phyloP scores from a whole-genome alignment of 37 sponge, comb jelly and placozoan species.

The Tethya wilhelma region DNA sequence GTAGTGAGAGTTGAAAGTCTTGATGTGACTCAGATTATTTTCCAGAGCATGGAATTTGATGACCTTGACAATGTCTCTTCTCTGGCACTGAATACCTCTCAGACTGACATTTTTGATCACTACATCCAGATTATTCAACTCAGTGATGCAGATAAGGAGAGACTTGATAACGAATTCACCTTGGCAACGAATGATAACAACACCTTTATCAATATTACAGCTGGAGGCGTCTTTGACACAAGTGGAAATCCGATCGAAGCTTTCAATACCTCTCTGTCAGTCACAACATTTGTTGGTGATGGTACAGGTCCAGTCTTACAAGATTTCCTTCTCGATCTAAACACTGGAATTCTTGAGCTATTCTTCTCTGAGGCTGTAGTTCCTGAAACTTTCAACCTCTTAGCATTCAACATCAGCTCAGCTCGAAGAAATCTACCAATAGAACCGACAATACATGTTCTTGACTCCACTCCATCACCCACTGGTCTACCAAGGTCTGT shows the following conservation, averaged over 20 bases:
- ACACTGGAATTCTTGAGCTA: conserved; percentile 44
- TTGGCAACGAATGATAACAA: conserved; percentile 66
- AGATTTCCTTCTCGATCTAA: conserved; percentile 69
- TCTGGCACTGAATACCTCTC: conserved; percentile 41
- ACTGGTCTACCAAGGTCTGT: conserved; percentile 44
- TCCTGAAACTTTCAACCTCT: conserved; percentile 53
- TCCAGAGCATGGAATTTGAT: conserved; percentile 44
- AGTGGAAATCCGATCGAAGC: conserved; percentile 40
- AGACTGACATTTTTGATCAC: conserved; percentile 29
- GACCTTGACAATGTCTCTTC: conserved; percentile 23
- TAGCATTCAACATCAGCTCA: conserved; percentile 38
- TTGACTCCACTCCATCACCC: conserved; percentile 42
- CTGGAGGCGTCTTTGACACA: conserved; percentile 72
- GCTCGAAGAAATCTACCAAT: conserved; percentile 2
- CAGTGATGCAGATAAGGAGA: conserved; percentile 69
- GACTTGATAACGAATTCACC: conserved; percentile 35
- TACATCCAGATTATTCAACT: conserved; percentile 67
- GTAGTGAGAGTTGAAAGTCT: conserved; percentile 69
- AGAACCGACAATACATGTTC: not conserved
- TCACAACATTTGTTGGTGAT: conserved; percentile 47
- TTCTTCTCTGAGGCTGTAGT: conserved; percentile 85
- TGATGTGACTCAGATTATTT: conserved; percentile 21
- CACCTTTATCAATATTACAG: conserved; percentile 75
- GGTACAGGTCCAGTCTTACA: conserved; percentile 57
- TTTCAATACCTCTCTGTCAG: conserved; percentile 17